Conservation (phyloP, 2,797 vertebrate species). For the Rhinella marina region DNA sequence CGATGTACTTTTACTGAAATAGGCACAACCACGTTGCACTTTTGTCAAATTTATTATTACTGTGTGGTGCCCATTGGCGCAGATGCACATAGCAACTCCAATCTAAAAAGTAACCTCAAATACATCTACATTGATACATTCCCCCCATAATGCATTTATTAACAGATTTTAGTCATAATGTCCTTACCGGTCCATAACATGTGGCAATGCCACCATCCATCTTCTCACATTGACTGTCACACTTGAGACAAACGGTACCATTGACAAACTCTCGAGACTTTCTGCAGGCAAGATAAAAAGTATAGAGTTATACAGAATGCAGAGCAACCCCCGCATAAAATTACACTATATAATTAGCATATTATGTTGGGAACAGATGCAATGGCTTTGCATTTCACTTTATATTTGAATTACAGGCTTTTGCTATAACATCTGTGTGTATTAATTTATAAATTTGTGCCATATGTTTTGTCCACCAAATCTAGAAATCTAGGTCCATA, state of each 20-base stretch:
- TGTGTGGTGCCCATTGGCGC: no score
- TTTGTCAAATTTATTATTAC: no score
- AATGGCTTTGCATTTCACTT: not conserved
- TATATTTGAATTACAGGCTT: not conserved
- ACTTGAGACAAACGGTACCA: slow-evolving; percentile 88
- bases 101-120: no score
- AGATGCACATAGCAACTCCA: no score
- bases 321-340: not conserved
- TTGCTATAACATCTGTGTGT: not conserved
- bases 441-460: not conserved
- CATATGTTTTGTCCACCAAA: not conserved
- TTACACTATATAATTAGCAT: not conserved
- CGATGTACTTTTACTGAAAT: no score
- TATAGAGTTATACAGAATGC: not conserved
- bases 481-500: not conserved
- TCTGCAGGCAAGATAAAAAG: slow-evolving; percentile 74
- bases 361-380: not conserved
- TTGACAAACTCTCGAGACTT: slow-evolving; percentile 92
- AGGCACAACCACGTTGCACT: no score
- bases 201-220: slow-evolving; percentile 86
- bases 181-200: slow-evolving; percentile 88
- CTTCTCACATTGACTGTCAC: slow-evolving; percentile 93
- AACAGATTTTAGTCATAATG: no score
- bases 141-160: no score
- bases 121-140: no score